phyloP scores from a whole-genome alignment of 1,140 invertebrate species.

The Battus philenor region DNA sequence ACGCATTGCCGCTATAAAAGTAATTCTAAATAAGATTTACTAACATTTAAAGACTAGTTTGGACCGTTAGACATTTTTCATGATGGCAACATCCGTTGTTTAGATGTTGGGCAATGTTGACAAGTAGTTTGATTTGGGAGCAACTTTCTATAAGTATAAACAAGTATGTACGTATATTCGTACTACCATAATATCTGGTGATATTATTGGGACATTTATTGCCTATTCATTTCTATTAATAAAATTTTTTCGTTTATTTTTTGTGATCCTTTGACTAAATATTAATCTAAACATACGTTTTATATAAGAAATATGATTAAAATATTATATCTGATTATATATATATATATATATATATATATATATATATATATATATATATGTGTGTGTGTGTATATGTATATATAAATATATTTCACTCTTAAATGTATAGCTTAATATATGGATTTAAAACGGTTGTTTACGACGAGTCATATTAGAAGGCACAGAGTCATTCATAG shows the following conservation, averaged over 20 bases:
- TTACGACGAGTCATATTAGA: no score
- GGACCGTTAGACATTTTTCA: background rate
- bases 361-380: no score
- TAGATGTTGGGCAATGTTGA: conserved; percentile 51
- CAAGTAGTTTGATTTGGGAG: conserved; percentile 51
- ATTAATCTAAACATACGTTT: no score
- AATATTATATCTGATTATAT: no score
- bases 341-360: no score
- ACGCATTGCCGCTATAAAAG: background rate
- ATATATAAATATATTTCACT: no score
- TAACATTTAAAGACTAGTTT: conserved; percentile 10
- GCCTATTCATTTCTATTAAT: background rate
- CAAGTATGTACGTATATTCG: conserved; percentile 33
- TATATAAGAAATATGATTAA: no score
- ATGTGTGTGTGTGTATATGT: no score
- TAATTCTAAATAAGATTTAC: conserved; percentile 6
- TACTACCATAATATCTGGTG: conserved; percentile 20
- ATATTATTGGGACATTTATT: conserved; percentile 9
- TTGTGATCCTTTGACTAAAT: no score
- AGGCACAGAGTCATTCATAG: no score
- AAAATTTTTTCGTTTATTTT: background rate
- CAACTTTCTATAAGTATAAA: conserved; percentile 59
- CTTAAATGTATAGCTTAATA: no score
- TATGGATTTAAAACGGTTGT: no score
- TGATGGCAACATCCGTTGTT: conserved; percentile 15